These are phyloP conservation scores for Brachyhypopomus gauderio DNA, from an alignment of 2,113 vertebrate genomes.

Conservation along the genomic window DNA sequence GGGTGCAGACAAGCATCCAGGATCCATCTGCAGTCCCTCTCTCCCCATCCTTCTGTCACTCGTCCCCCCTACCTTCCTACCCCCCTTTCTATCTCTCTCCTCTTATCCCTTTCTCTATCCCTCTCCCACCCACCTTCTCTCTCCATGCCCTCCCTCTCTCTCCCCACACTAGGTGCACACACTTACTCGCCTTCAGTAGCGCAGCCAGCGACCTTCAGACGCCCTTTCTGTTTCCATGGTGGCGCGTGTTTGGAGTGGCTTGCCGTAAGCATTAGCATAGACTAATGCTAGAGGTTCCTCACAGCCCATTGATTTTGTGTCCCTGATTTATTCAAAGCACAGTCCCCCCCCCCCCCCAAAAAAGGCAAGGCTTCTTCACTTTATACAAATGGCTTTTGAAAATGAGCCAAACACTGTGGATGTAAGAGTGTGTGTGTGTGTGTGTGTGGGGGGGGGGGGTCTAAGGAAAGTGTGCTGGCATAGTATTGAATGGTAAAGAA, in stretches of 20 bases:
- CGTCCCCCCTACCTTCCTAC: background rate
- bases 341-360: background rate
- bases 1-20: slow-evolving; percentile 44
- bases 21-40: slow-evolving; percentile 27
- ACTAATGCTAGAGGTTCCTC: slow-evolving; percentile 49
- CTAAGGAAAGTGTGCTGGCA: background rate
- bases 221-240: slow-evolving; percentile 71
- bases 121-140: background rate
- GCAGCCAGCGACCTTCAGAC: slow-evolving; percentile 66
- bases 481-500: background rate
- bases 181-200: slow-evolving; percentile 61
- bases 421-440: background rate
- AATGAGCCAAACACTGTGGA: slow-evolving; percentile 33
- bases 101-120: background rate
- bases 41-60: background rate
- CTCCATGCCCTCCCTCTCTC: slow-evolving; percentile 51
- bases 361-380: slow-evolving; percentile 20
- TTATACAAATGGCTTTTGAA: slow-evolving; percentile 48
- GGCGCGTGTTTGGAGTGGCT: slow-evolving; percentile 52
- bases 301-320: slow-evolving; percentile 69
- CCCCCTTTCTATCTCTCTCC: background rate
- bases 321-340: slow-evolving; percentile 60
- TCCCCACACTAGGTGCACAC: slow-evolving; percentile 63
- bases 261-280: slow-evolving; percentile 61
- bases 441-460: background rate